Base-by-base conservation (phyloP, 2,888 invertebrate genomes). In the Eristalis tenax region DNA sequence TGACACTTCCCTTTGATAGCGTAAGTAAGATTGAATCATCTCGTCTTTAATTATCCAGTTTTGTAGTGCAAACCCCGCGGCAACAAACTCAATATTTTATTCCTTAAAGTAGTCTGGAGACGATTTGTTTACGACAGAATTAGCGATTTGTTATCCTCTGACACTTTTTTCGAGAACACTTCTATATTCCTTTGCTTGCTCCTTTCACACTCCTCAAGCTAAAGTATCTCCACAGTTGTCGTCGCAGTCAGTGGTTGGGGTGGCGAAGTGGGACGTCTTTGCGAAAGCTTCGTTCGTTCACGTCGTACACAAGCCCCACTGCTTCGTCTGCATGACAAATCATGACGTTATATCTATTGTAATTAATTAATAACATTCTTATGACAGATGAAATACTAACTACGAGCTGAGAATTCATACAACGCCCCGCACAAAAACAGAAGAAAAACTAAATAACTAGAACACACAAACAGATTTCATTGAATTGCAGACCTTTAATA, bases 91-190 rank as follows among this genome's bases (percentile, higher is more conserved):
- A 43, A 15, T 18, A 18, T 5, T 18, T 8, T 8, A 18, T 5
- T 18, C 8, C 50, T 50, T 50, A 18, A 50, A 50, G 50, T 8
- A 57, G 61, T 85, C 81, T 71, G 57, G 64, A 50, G 71, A 85
- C 81, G 71, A 81, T 85, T 85, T 81, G 85, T 85, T 85, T 85
- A 76, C 81, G 85, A 85, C 85, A 85, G 85, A 81, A 77, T 82
- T 81, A 76, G 68, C 77, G 73, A 81, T 81, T 85, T 85, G 77
- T 85, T 85, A 81, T 85, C 73, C 85, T 77, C 73, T 71, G 85
- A 85, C 85, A 85, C 73, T 85, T 85, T 81, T 81, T 76, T 77
- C 81, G 85, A 85, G 81, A 81, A 85, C 76, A 76, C 77, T 70
- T 57, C 68, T 57, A 82, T 81, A 85, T 85, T 77, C 85, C 73